Percentiles rank a stretch among this genome's conserved stretches.
These are phyloP conservation scores for Palythoa heliodiscus DNA, from an alignment of 92 coral and sea anemone genomes.

Conservation along the genomic window DNA sequence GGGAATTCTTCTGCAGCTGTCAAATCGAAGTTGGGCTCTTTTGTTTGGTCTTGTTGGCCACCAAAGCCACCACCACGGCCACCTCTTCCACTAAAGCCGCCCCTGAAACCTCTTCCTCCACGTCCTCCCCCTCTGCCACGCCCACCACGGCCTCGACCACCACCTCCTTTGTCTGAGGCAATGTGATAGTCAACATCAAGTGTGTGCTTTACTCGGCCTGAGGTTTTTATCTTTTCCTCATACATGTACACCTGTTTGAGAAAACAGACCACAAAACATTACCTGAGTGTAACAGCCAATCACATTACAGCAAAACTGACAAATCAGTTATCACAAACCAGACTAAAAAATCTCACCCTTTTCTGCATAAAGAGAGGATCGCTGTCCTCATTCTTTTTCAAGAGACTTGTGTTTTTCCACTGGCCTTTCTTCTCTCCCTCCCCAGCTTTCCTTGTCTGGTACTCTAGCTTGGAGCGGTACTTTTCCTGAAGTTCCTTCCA, in stretches of 20 bases:
- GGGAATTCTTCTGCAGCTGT: conserved; percentile 85
- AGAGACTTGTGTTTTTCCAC: conserved; percentile 93
- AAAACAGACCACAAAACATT: neutral
- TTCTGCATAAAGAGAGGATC: conserved; percentile 65
- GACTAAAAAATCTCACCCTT: conserved; percentile 60
- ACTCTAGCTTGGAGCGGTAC: conserved; percentile 72
- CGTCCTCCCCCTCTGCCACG: conserved; percentile 72
- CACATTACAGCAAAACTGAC: neutral
- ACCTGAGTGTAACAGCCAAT: neutral
- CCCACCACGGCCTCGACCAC: conserved; percentile 69
- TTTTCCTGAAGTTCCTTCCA: conserved; percentile 86
- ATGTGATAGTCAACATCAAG: conserved; percentile 83
- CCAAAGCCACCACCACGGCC: conserved; percentile 61
- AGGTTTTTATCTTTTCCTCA: conserved; percentile 92
- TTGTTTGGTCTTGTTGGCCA: conserved; percentile 41
- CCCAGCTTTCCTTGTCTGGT: conserved; percentile 86
- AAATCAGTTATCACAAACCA: too few species aligned
- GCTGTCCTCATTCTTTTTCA: conserved; percentile 58
- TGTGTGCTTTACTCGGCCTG: conserved; percentile 93
- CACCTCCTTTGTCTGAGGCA: conserved; percentile 58
- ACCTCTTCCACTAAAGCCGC: conserved; percentile 62
- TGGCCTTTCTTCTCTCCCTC: conserved; percentile 98
- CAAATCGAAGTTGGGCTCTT: conserved; percentile 75
- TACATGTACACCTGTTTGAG: conserved; percentile 71
- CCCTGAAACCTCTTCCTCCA: conserved; percentile 57